These are phyloP conservation scores for Falco naumanni DNA, from an alignment of 2,797 vertebrate genomes.

Conservation along the genomic window DNA sequence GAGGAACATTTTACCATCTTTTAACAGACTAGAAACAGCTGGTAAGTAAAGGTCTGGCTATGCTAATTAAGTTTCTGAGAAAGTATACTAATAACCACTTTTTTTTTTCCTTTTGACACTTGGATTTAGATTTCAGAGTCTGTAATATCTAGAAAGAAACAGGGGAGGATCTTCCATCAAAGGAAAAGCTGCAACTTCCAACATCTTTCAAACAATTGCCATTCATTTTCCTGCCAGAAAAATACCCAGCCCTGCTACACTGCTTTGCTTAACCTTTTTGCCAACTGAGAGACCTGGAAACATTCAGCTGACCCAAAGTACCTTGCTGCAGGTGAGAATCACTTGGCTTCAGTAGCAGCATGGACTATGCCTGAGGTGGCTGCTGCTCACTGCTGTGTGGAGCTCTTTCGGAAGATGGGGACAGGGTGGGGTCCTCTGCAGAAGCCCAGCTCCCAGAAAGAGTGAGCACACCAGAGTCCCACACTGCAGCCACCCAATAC, in stretches of 20 bases:
- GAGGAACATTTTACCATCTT: background rate
- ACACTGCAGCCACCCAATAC: accelerated
- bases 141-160: background rate
- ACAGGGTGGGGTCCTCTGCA: accelerated
- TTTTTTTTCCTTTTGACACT: background rate
- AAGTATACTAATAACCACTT: background rate
- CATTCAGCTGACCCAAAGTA: background rate
- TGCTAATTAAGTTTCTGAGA: background rate
- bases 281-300: background rate
- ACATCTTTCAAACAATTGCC: background rate
- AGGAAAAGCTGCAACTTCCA: background rate
- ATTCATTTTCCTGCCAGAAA: background rate
- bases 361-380: accelerated
- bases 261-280: background rate
- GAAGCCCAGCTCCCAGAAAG: background rate
- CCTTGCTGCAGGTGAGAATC: background rate
- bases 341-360: accelerated
- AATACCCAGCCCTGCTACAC: background rate
- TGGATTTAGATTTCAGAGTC: background rate
- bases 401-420: accelerated
- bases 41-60: background rate
- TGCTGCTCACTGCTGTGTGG: accelerated
- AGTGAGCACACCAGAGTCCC: accelerated
- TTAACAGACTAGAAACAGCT: background rate
- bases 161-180: accelerated